Base-by-base conservation (phyloP, 2,888 invertebrate species). In the Argyra leucocephala region DNA sequence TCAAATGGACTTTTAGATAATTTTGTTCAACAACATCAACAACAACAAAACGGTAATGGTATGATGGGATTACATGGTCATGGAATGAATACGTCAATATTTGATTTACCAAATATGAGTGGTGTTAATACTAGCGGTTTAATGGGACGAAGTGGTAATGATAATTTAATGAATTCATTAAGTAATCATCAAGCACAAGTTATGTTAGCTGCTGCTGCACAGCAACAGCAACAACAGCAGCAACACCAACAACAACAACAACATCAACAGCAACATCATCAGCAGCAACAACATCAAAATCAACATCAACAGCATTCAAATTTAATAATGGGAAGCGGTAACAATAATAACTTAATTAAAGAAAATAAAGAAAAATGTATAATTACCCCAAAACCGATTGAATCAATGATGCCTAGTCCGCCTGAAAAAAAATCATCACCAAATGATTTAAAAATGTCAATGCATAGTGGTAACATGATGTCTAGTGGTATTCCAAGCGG, bases 361-460 rank as follows among this genome's bases (percentile, higher is more conserved):
- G 0, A 68, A 68, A 18, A 66, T 68, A 0, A 71, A 69, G 0
- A 69, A 68, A 18, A 81, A n/a, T 81, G 82, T 66, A 72, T 87
- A 64, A 82, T 87, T 10, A 87, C 86, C 69, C 85, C 85, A 36
- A 89, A 88, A 76, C 85, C 86, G 64, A 85, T 86, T 69, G 86
- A 87, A 74, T 78, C 86, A 64, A 86, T 84, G 72, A 83, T 83
- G 72, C 83, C 84, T 24, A 77, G 78, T 73, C 79, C 78, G 69
- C 78, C 82, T 10, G 88, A 89, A 65, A 88, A 87, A 75, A 87
- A 87, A 73, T 80, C 81, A 24, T 82, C 82, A 4, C 79, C 81
- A 0, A 48, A 48, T 48, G 82, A 83, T 48, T 72, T 77, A 26
- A 71, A 70, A 65, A 66, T 69, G 61, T 26, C 66, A 62, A 63